Evolutionary conservation across 2,113 vertebrate genomes (phyloP).

Genomic region (Cyanoramphus novaezelandiae): DNA sequence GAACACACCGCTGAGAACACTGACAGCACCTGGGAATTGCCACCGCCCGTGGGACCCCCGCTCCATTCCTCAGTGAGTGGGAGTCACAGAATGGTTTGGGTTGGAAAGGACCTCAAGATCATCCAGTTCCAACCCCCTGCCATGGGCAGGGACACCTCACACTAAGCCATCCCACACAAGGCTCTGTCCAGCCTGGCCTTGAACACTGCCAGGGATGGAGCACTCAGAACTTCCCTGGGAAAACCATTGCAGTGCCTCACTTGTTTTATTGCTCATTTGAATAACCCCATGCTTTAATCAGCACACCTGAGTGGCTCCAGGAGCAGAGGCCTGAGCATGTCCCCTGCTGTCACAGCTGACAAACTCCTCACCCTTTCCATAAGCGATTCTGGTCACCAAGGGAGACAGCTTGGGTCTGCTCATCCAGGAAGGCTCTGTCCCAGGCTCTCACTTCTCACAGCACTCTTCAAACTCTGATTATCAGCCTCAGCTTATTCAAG

Average conservation of each 20-base stretch:
- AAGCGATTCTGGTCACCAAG: neutral
- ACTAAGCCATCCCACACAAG: neutral
- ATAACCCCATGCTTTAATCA: neutral
- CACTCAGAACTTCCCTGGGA: neutral
- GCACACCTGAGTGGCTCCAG: neutral
- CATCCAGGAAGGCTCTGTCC: neutral
- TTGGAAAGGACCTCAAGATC: neutral
- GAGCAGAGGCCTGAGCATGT: neutral
- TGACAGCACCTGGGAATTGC: neutral
- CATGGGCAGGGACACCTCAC: neutral
- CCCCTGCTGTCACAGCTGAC: neutral
- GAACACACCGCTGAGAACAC: neutral
- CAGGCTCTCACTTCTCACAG: neutral
- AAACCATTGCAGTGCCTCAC: neutral
- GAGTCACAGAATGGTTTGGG: neutral
- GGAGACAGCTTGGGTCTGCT: neutral
- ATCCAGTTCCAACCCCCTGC: neutral
- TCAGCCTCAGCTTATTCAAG: neutral
- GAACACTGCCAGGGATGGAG: neutral
- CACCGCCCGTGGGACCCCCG: neutral
- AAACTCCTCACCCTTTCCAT: neutral
- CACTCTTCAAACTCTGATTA: neutral
- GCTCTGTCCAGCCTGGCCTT: neutral
- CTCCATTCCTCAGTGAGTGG: neutral
- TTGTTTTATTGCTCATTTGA: neutral